Base-by-base conservation (phyloP, 2,888 invertebrate genomes). In the Orchesella flavescens region DNA sequence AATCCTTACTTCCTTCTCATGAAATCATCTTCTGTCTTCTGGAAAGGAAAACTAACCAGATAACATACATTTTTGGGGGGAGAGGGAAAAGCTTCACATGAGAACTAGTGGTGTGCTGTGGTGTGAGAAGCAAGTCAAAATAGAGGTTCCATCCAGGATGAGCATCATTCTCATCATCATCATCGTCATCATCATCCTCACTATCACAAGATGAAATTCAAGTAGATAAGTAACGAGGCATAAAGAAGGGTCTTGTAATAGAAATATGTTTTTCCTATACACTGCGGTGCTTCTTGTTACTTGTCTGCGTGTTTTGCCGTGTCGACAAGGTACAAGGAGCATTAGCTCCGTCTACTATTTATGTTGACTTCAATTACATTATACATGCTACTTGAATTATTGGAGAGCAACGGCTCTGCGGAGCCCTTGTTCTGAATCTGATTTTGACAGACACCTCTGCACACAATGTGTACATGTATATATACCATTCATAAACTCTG, bases 1-100 rank as follows among this genome's bases (percentile, higher is more conserved):
- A 80, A 80, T 80, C 80, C 80, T 80, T 80, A 80, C 80, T 80
- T 80, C 80, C 80, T 80, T 66, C 80, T 73, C 80, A 80, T 80
- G 73, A 80, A 80, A 80, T 80, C 80, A 4, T 68, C 57, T 68
- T 49, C 69, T 74, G 17, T 68, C 57, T 68, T 49, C 69, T 74
- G 69, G 74, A 81, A 68, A 74, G 61, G 53, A 61, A 68, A 74
- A 81, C 68, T 53, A 49, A 80, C 55, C 46, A 73, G 59, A 77
- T 68, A 69, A 53, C 68, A 13, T 68, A 19, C 17, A 44, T 46
- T 15, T 34, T 43, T 23, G 68, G 55, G 75, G 55, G 53, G 34
- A 72, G 57, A 21, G 61, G 49, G 19, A 24, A 44, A 44, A 57
- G 49, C 13, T 63, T 12, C 57, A 49, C n/a, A 61, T 13, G n/a